Base-by-base conservation (phyloP, 2,113 vertebrate species). In the Scolopax mira region DNA sequence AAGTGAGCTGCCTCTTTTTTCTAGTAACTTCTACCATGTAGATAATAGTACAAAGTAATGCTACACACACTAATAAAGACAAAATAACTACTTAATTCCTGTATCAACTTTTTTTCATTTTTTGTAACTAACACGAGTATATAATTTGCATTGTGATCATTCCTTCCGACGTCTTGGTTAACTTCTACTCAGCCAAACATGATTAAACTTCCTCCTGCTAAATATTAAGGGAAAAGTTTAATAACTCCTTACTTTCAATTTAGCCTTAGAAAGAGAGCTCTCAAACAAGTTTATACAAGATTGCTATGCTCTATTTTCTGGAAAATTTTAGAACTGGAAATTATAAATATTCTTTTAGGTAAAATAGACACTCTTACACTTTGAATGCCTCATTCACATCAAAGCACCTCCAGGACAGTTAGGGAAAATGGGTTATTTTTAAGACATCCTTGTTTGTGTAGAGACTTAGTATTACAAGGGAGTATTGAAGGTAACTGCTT, bases 281-380 rank as follows among this genome's bases (percentile, higher is more conserved):
- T 92, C 90, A 89, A 83, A 83, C 81, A 96, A 91, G 85, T 86
- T 95, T 81, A 52, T 4, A 22, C 73, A 77, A 35, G 83, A 80
- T 19, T 62, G 23, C 64, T 39, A 41, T 4, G 41, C 37, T 93
- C 78, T 74, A 19, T 87, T 96, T 95, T 78, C 88, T 83, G 52
- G 74, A 93, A 74, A 79, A 61, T 35, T 81, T 37, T 60, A 84
- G 72, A 90, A 82, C 16, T 70, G 66, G 55, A 69, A 18, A 31
- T 49, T 12, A 61, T n/a, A 75, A 82, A 86, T 83, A 78, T 77
- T 88, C 65, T 81, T 75, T 75, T 39, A 70, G 75, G 48, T 75
- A 49, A 88, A 79, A n/a, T 39, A 33, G 58, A 58, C 39, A 57
- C 7, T 33, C 25, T 75, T 77, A 61, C 61, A 66, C 54, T 84